phyloP scores from a whole-genome alignment of 2,797 vertebrate genomes.

The Phyllotis vaccarum region DNA sequence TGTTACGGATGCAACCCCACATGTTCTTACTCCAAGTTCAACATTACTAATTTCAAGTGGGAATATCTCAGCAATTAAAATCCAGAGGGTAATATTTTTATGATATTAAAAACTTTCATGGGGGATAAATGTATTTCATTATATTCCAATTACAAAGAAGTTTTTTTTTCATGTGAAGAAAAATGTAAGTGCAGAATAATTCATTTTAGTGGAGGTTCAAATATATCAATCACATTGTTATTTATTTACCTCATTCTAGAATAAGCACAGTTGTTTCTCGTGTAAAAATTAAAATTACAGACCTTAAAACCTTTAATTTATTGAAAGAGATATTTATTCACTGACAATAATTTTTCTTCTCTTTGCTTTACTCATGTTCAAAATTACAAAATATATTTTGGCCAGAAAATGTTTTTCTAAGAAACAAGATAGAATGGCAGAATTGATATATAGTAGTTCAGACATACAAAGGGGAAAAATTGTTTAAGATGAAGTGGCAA shows the following conservation, averaged over 20 bases:
- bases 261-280: not conserved
- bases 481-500: conserved; percentile 15
- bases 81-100: conserved; percentile 41
- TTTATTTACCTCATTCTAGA: conserved; percentile 37
- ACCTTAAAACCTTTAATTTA: not conserved
- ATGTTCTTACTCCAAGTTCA: not conserved
- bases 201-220: conserved; percentile 38
- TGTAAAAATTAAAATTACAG: conserved; percentile 1
- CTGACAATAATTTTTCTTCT: conserved; percentile 1
- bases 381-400: not conserved
- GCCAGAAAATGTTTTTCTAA: not conserved
- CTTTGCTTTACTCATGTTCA: conserved; percentile 18
- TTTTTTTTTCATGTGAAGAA: conserved; percentile 48
- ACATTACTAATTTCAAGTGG: not conserved
- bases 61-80: conserved; percentile 40
- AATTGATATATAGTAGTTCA: not conserved
- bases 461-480: not conserved
- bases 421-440: not conserved
- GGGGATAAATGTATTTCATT: conserved; percentile 67
- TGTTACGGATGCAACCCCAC: not conserved
- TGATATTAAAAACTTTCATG: not conserved
- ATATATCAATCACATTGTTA: conserved; percentile 26
- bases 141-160: conserved; percentile 61
- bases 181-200: conserved; percentile 36
- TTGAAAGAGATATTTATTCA: not conserved